Percentiles rank a stretch among this genome's conserved stretches.
These are phyloP conservation scores for Ochropacha duplaris DNA, from an alignment of 2,888 invertebrate genomes.

Conservation along the genomic window DNA sequence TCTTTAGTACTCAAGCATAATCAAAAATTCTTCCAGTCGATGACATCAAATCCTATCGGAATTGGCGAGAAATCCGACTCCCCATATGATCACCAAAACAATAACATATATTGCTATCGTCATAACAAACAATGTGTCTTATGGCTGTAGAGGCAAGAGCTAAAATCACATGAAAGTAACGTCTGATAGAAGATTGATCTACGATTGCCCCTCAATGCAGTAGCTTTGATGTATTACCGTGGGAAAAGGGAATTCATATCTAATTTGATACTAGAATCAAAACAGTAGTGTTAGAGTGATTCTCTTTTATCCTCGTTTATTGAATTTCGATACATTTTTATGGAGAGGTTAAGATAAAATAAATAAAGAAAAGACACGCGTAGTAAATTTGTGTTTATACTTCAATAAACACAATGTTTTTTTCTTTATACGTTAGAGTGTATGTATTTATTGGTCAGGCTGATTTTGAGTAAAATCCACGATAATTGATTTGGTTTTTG, in stretches of 20 bases:
- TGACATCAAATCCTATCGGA: conserved; percentile 18
- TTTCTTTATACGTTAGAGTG: too few relatives aligned
- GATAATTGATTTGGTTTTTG: too few relatives aligned
- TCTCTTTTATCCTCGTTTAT: conserved; percentile 11
- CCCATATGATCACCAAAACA: conserved; percentile 3
- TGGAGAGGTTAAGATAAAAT: neutral
- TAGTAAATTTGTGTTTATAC: neutral
- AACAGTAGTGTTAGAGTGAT: conserved; percentile 30
- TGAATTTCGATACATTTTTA: conserved; percentile 8
- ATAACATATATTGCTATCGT: neutral
- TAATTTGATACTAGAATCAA: conserved; percentile 58
- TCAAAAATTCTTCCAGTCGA: conserved; percentile 18
- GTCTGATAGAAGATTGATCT: neutral
- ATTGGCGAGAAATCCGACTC: conserved; percentile 18
- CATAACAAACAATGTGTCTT: neutral
- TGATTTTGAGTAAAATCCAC: too few relatives aligned
- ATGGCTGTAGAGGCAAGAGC: neutral
- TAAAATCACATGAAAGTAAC: neutral
- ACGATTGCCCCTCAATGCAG: conserved; percentile 12
- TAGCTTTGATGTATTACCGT: conserved; percentile 55
- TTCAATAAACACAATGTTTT: neutral
- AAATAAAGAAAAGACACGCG: neutral
- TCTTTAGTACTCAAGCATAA: conserved; percentile 9
- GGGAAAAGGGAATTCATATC: conserved; percentile 49
- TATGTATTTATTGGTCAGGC: too few relatives aligned